Percentiles rank a stretch among this genome's conserved stretches.
Evolutionary conservation across 1,140 invertebrate species (phyloP).

Genomic region (Lordiphosa stackelbergi): DNA sequence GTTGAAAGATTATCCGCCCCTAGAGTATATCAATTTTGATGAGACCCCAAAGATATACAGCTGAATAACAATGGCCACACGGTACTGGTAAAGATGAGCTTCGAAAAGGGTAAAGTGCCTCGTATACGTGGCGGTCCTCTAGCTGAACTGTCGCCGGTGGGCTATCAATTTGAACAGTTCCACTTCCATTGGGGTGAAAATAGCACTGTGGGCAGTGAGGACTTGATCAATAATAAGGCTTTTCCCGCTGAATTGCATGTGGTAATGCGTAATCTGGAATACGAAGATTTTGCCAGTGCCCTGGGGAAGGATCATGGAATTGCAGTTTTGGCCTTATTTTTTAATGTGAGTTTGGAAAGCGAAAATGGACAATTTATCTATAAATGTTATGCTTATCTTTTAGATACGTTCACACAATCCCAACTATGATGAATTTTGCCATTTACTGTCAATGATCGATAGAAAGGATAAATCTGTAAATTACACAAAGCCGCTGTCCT

Average conservation of each 20-base stretch:
- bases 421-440: conserved; percentile 80
- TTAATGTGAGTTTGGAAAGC: conserved; percentile 81
- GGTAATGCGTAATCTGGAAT: conserved; percentile 89
- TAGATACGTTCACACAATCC: conserved; percentile 66
- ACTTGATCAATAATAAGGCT: conserved; percentile 86
- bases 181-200: conserved; percentile 90
- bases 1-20: conserved; percentile 76
- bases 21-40: conserved; percentile 81
- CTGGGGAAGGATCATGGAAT: conserved; percentile 84
- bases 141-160: conserved; percentile 53
- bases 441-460: conserved; percentile 79
- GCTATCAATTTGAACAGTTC: conserved; percentile 87
- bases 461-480: conserved; percentile 75
- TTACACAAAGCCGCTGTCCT: conserved; percentile 78
- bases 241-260: conserved; percentile 90
- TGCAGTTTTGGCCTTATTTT: conserved; percentile 91
- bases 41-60: conserved; percentile 78
- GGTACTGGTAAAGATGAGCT: conserved; percentile 80
- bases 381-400: background rate
- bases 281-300: conserved; percentile 82
- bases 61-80: conserved; percentile 88
- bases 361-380: background rate
- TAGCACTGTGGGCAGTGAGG: conserved; percentile 90
- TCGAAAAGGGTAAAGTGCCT: conserved; percentile 77
- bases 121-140: conserved; percentile 84